Conservation (phyloP, 2,888 invertebrate species). For the Nemotelus nigrinus region DNA sequence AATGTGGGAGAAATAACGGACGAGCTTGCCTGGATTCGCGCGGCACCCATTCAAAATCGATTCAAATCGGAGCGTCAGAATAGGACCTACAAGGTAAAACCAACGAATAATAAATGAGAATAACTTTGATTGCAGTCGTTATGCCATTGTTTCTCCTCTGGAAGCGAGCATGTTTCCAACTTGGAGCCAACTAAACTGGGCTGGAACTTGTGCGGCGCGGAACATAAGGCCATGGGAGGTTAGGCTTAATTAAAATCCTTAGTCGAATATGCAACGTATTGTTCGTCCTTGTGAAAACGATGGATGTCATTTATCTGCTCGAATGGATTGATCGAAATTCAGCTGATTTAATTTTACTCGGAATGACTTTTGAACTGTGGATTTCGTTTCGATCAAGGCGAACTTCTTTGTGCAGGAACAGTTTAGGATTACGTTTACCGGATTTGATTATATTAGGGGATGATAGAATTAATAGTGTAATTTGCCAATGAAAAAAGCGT, state of each 20-base stretch:
- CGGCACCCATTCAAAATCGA: too few relatives aligned
- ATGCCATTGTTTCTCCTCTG: background rate
- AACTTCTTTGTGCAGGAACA: too few relatives aligned
- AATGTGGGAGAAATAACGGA: background rate
- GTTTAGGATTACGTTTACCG: too few relatives aligned
- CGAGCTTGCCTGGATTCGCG: background rate
- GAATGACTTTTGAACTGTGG: too few relatives aligned
- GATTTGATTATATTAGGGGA: too few relatives aligned
- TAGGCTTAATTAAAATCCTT: background rate
- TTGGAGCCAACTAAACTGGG: background rate
- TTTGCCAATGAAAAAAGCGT: too few relatives aligned
- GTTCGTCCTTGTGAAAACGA: background rate
- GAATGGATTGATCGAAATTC: too few relatives aligned
- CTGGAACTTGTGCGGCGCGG: background rate
- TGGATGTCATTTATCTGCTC: too few relatives aligned
- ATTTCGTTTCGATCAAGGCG: too few relatives aligned
- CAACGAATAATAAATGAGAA: conserved; percentile 29
- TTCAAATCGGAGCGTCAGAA: too few relatives aligned
- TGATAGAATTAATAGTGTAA: too few relatives aligned
- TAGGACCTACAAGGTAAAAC: background rate
- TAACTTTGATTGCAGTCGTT: conserved; percentile 33
- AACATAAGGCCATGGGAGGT: background rate
- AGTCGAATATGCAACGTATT: background rate
- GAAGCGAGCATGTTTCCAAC: background rate
- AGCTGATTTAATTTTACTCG: too few relatives aligned